Base-by-base conservation (phyloP, 2,888 invertebrate genomes). In the Ariolimax columbianus region DNA sequence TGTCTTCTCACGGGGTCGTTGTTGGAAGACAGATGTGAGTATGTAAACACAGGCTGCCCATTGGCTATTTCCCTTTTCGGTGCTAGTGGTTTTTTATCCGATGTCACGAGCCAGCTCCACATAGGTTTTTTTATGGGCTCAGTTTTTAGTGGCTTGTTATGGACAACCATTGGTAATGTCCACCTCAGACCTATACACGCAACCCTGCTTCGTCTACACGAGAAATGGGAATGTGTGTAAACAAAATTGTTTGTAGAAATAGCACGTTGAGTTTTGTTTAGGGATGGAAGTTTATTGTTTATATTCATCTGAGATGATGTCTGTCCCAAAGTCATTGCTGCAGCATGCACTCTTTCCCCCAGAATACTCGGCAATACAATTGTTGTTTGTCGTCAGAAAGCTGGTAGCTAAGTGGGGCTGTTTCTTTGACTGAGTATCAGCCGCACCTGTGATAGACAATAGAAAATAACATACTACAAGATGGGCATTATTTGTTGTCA, bases 131-230 rank as follows among this genome's bases (percentile, higher is more conserved):
- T 73, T 0, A 14, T 26, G 11, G 26, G 36, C 30, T 72, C 26
- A 9, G 36, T 66, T 40, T 40, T 38, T 17, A 11, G 11, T 17
- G 43, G 23, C 68, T 83, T 73, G 38, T 73, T 68, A 38, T 30
- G 30, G 38, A 43, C 6, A 38, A 63, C 75, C 1, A 75, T 47
- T 63, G 84, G 86, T 30, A 87, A 40, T n/a, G 80, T 73, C 88
- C 88, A 88, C 47, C 73, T 83, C 26, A 88, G 70, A 19, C 88
- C 88, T 7, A 88, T 78, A 30, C 72, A 40, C 1, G 82, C 47
- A 7, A 87, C 85, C 7, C 66, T 33, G 36, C 85, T 83, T 63
- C 75, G 82, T 40, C 77, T 86, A 38, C 83, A 68, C 11, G 63
- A 33, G 26, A 59, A 75, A 26, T 51, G 17, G 19, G 68, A 59